Percentiles rank a stretch among this genome's conserved stretches.
phyloP scores from a whole-genome alignment of 2,888 invertebrate genomes.

The Drosophila flavopinicola region DNA sequence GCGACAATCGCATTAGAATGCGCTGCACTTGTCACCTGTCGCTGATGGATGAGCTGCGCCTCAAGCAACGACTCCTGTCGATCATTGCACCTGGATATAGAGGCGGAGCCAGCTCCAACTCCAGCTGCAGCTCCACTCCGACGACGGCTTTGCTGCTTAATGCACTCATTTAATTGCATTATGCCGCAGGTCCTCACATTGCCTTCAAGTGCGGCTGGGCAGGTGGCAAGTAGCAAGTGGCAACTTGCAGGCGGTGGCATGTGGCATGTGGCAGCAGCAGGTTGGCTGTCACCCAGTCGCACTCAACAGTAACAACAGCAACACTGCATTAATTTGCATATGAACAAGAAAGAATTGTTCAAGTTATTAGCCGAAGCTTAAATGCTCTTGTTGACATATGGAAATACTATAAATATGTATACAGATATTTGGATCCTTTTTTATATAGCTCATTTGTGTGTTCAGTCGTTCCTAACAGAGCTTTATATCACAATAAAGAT shows the following conservation, averaged over 20 bases:
- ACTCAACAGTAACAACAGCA: conserved; percentile 43
- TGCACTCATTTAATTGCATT: conserved; percentile 80
- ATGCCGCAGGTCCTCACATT: conserved; percentile 74
- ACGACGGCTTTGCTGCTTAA: conserved; percentile 45
- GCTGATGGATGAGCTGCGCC: conserved; percentile 52
- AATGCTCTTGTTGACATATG: neutral
- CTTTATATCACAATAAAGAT: too few species aligned
- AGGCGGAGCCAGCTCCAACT: conserved; percentile 1
- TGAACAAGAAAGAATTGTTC: conserved; percentile 38
- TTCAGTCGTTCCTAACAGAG: too few species aligned
- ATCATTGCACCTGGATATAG: conserved; percentile 56
- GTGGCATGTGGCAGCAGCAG: neutral
- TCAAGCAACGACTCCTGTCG: too few species aligned
- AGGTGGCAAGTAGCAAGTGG: conserved; percentile 31
- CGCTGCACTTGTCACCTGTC: conserved; percentile 48
- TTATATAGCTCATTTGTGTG: too few species aligned
- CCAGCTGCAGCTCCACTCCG: too few species aligned
- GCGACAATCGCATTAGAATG: conserved; percentile 77
- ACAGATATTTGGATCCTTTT: too few species aligned
- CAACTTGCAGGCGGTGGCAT: conserved; percentile 9
- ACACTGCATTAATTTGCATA: conserved; percentile 75
- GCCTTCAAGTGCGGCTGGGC: conserved; percentile 38
- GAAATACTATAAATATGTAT: too few species aligned
- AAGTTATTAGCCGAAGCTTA: neutral
- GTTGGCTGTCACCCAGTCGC: conserved; percentile 40